Conservation (phyloP, 1,140 invertebrate genomes). For the Saxidomus purpurata region DNA sequence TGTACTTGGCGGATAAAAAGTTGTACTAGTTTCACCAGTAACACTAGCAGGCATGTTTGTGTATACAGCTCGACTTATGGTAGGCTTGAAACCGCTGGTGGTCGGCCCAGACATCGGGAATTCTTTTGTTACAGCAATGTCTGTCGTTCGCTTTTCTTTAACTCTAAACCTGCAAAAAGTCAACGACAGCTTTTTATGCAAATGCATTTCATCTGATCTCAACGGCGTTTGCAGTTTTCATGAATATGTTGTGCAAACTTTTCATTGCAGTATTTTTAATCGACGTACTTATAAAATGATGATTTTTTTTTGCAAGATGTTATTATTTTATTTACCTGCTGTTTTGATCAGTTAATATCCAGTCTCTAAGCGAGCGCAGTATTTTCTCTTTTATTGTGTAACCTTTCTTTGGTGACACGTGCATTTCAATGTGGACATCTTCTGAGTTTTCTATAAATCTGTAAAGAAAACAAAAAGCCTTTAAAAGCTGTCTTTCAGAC, state of each 20-base stretch:
- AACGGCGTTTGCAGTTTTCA: too few species aligned
- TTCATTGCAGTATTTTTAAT: too few species aligned
- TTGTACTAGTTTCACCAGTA: too few species aligned
- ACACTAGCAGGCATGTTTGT: background rate
- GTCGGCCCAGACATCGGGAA: background rate
- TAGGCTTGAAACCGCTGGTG: background rate
- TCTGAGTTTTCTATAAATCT: background rate
- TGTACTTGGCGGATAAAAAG: too few species aligned
- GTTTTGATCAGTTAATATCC: background rate
- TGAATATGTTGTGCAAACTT: too few species aligned
- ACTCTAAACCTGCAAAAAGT: background rate
- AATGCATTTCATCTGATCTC: too few species aligned
- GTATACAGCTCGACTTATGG: background rate
- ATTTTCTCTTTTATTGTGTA: constrained; percentile 47
- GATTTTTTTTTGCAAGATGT: too few species aligned
- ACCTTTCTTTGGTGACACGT: constrained; percentile 13
- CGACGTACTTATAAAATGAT: too few species aligned
- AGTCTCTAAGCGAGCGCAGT: background rate
- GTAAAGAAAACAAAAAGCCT: background rate
- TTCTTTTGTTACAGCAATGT: background rate
- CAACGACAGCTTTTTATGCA: too few species aligned
- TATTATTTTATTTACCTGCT: constrained; percentile 4
- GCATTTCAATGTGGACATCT: constrained; percentile 37
- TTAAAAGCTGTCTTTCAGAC: too few species aligned
- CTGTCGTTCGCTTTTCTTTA: background rate